phyloP scores from a whole-genome alignment of 2,797 vertebrate species.

The Micropoecilia bifurca region DNA sequence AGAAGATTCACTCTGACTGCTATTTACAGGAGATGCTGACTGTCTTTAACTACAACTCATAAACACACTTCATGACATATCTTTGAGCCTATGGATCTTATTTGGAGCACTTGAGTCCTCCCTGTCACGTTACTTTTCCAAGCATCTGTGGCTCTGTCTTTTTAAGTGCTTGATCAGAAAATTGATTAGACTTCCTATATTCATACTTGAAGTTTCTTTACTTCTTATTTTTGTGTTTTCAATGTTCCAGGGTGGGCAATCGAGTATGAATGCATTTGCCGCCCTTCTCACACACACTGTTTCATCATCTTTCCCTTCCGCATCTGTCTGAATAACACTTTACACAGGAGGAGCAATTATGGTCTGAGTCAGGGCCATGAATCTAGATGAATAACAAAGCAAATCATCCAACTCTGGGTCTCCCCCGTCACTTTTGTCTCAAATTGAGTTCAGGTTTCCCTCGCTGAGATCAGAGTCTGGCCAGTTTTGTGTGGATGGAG shows the following conservation, averaged over 20 bases:
- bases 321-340: slow-evolving; percentile 56
- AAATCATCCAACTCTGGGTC: slow-evolving; percentile 55
- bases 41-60: neutral
- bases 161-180: neutral
- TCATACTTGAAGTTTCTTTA: neutral
- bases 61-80: neutral
- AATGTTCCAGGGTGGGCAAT: slow-evolving; percentile 11
- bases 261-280: slow-evolving; percentile 14
- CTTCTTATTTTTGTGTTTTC: neutral
- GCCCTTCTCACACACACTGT: slow-evolving; percentile 21
- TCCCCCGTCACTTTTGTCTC: slow-evolving; percentile 52
- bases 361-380: slow-evolving; percentile 63
- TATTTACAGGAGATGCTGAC: neutral
- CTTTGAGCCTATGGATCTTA: neutral
- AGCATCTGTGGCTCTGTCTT: neutral
- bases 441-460: slow-evolving; percentile 70
- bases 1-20: neutral
- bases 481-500: slow-evolving; percentile 51
- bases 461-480: slow-evolving; percentile 58
- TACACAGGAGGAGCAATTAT: slow-evolving; percentile 31
- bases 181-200: neutral
- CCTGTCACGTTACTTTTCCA: neutral
- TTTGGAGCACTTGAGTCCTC: neutral
- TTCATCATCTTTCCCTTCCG: slow-evolving; percentile 57
- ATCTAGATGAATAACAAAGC: slow-evolving; percentile 65